These are phyloP conservation scores for Orius insidiosus DNA, from an alignment of 1,140 invertebrate species.

Conservation along the genomic window DNA sequence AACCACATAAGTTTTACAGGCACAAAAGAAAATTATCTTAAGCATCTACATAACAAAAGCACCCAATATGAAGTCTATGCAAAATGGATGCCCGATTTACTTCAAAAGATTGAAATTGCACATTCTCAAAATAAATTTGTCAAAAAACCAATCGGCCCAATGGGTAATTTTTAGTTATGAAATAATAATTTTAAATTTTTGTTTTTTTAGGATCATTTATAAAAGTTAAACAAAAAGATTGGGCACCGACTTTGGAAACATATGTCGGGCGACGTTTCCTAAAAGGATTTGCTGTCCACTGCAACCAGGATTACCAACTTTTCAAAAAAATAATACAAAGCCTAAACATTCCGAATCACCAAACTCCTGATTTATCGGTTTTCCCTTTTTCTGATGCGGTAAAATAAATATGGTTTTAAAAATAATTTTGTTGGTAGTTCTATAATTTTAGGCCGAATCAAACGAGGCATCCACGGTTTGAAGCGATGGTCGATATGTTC, in stretches of 20 bases:
- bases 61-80: constrained; percentile 40
- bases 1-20: too few species aligned
- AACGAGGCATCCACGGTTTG: neutral
- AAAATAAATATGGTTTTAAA: too few species aligned
- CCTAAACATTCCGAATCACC: constrained; percentile 26
- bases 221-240: constrained; percentile 45
- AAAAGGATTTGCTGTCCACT: constrained; percentile 53
- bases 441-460: neutral
- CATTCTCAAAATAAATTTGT: constrained; percentile 36
- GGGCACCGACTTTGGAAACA: constrained; percentile 53
- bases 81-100: constrained; percentile 35
- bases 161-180: too few species aligned
- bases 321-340: constrained; percentile 33
- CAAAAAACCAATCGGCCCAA: constrained; percentile 51
- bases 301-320: constrained; percentile 38
- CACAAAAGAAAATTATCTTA: constrained; percentile 25
- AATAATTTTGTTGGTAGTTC: constrained; percentile 14
- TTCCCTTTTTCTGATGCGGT: constrained; percentile 43
- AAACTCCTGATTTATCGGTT: constrained; percentile 44
- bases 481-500: constrained; percentile 26
- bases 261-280: constrained; percentile 36
- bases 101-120: constrained; percentile 34
- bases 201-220: constrained; percentile 36
- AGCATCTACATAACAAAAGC: constrained; percentile 29
- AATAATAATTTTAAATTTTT: constrained; percentile 13